phyloP scores from a whole-genome alignment of 1,140 invertebrate genomes.

The Mycetomoellerius zeteki region DNA sequence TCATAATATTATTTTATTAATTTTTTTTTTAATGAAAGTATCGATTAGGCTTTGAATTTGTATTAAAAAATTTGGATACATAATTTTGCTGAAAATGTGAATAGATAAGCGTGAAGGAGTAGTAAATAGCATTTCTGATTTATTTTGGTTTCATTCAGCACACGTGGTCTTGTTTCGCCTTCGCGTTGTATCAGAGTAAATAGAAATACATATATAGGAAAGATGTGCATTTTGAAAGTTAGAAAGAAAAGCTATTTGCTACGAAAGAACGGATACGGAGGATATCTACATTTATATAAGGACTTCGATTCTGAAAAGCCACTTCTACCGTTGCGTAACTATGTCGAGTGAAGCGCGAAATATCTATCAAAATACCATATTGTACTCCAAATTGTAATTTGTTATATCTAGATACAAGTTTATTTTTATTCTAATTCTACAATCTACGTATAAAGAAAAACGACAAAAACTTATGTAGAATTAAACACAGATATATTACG shows the following conservation, averaged over 20 bases:
- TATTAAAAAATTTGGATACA: not conserved
- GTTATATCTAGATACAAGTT: not conserved
- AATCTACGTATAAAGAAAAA: not conserved
- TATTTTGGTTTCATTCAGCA: not conserved
- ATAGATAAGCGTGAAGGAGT: not conserved
- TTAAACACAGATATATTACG: not conserved
- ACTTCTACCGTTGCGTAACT: slow-evolving; percentile 29
- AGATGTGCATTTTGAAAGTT: slow-evolving; percentile 18
- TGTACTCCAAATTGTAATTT: slow-evolving; percentile 34
- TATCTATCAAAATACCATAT: not conserved
- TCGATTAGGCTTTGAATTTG: not conserved
- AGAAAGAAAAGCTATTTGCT: slow-evolving; percentile 52
- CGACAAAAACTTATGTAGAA: not conserved
- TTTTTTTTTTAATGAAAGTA: not conserved
- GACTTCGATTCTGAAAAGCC: slow-evolving; percentile 19
- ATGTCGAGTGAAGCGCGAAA: not conserved
- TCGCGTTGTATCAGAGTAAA: slow-evolving; percentile 31
- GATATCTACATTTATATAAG: slow-evolving; percentile 59
- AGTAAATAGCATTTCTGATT: not conserved
- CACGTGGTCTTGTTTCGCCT: not conserved
- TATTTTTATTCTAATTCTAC: not conserved
- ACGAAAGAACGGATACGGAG: not conserved
- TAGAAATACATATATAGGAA: not conserved
- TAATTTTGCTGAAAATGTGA: not conserved
- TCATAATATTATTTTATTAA: not conserved